Percentiles rank a stretch among this genome's conserved stretches.
These are phyloP conservation scores for Merluccius polli DNA, from an alignment of 2,797 vertebrate species.

Conservation along the genomic window DNA sequence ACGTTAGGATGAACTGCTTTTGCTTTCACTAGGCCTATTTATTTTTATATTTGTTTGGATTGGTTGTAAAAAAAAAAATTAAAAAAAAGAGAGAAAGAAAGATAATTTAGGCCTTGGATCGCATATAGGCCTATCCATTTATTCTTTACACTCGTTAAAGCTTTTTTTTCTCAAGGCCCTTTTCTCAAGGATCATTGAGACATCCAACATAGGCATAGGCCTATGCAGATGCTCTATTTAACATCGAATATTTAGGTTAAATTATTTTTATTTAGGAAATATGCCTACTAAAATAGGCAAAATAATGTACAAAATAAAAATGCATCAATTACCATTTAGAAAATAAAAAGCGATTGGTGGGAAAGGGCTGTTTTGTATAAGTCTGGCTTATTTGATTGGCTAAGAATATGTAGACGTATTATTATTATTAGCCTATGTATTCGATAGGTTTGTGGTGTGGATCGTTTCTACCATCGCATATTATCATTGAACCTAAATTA, in stretches of 20 bases:
- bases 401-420: not conserved
- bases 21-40: too few species aligned
- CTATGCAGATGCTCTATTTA: too few species aligned
- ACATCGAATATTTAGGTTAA: not conserved
- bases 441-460: not conserved
- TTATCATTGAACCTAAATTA: not conserved
- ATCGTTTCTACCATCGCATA: not conserved
- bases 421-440: not conserved
- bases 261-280: too few species aligned
- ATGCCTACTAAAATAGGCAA: not conserved
- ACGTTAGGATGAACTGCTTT: too few species aligned
- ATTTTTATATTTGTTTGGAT: too few species aligned
- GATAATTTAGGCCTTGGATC: too few species aligned
- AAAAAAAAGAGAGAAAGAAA: not conserved
- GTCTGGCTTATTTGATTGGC: too few species aligned
- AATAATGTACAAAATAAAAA: not conserved
- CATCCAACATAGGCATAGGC: not conserved
- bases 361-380: too few species aligned
- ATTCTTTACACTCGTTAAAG: too few species aligned
- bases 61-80: not conserved
- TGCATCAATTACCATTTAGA: not conserved
- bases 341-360: not conserved
- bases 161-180: too few species aligned
- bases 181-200: not conserved
- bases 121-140: too few species aligned